Base-by-base conservation (phyloP, 2,113 vertebrate genomes). In the Cyprinus carpio region DNA sequence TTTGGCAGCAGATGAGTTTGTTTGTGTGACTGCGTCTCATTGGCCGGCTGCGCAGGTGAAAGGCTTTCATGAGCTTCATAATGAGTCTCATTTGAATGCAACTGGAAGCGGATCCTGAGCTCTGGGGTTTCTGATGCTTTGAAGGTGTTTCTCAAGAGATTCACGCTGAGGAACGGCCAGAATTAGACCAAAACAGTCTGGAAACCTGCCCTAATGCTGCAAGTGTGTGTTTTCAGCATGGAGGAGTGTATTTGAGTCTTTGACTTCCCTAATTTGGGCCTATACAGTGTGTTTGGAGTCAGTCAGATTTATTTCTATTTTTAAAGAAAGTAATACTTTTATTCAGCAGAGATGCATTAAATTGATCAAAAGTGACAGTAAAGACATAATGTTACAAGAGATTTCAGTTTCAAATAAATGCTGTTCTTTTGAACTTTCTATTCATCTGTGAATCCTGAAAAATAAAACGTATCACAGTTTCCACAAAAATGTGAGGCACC, bases 101-200 rank as follows among this genome's bases (percentile, higher is more conserved):
- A 0, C 2, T 71, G 67, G 67, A 71, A 71, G 67, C 18, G 1
- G 31, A 37, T 71, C 25, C 43, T 75, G 46, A 29, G n/a, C 74
- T 75, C 43, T 49, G 43, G 15, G 74, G 43, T 75, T 75, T 75
- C 74, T 51, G 46, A 29, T 75, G 74, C 74, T 75, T 78, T 78
- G 51, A 34, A 60, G 29, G 29, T 56, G 75, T 76, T 76, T 76
- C 49, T 76, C 74, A 25, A 23, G 76, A 78, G 16, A 98, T 25
- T 60, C 76, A 78, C 15, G 31, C 51, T 37, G 76, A 78, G 54
- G 20, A 78, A 34, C 5, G 18, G 29, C 75, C 75, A 34, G 43
- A 40, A 60, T 60, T 23, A 78, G 51, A 12, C 1, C 20, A 78
- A 78, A 37, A 60, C 31, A 58, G 0, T 56, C 37, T 40, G 37